A percentile compares a stretch with the other conserved stretches of the same genome.
phyloP scores from a whole-genome alignment of 2,113 vertebrate genomes.

The Phaethornis superciliosus region DNA sequence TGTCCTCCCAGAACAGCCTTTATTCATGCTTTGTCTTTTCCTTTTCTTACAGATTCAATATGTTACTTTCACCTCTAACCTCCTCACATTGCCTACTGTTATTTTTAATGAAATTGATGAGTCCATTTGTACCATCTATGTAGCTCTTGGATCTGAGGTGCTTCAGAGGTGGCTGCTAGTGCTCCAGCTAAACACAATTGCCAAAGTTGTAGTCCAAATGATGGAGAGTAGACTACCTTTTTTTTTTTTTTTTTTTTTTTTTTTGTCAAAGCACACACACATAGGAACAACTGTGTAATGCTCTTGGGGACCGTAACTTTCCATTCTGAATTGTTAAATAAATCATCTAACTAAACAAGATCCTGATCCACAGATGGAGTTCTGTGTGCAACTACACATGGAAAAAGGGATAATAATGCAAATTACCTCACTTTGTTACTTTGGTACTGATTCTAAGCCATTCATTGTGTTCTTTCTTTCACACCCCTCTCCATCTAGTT shows the following conservation, averaged over 20 bases:
- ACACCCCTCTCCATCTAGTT: not conserved
- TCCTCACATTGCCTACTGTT: not conserved
- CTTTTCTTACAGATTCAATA: not conserved
- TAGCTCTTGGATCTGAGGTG: not conserved
- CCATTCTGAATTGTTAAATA: not conserved
- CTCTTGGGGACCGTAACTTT: not conserved
- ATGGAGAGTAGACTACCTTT: not conserved
- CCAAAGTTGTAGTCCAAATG: not conserved
- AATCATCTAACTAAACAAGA: not conserved
- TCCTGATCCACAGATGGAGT: not conserved
- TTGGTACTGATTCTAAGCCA: not conserved
- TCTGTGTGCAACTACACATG: not conserved
- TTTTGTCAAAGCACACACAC: not conserved
- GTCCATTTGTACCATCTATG: not conserved
- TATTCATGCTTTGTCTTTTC: not conserved
- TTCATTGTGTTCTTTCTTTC: not conserved
- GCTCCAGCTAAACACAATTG: not conserved
- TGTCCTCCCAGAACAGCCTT: not conserved
- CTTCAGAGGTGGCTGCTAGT: not conserved
- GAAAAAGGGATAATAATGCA: not conserved
- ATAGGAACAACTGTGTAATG: not conserved
- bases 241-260: not conserved
- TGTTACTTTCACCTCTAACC: not conserved
- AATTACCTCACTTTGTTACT: not conserved
- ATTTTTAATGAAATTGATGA: constrained; percentile 4